Conservation (phyloP, 92 coral and sea anemone genomes). For the Porites evermanni region DNA sequence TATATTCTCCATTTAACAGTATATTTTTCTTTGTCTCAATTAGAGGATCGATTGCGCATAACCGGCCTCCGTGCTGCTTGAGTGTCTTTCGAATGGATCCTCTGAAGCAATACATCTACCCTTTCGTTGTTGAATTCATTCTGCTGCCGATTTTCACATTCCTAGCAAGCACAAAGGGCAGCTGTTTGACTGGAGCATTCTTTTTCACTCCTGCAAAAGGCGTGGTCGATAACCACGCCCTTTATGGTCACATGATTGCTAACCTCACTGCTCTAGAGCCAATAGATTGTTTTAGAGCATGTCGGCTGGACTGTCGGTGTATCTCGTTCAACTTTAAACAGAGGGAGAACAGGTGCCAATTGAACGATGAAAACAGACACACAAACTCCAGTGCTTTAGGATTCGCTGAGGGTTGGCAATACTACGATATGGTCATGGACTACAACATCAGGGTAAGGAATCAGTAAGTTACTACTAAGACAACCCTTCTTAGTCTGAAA, state of each 20-base stretch:
- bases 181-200: conserved; percentile 8
- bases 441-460: background rate
- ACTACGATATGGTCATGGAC: conserved; percentile 5
- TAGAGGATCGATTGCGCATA: no score
- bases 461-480: background rate
- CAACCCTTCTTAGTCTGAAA: no score
- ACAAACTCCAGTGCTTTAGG: background rate
- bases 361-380: conserved; percentile 24
- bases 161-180: background rate
- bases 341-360: conserved; percentile 1
- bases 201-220: background rate
- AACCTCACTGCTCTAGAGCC: background rate
- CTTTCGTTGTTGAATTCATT: background rate
- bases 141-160: background rate
- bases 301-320: conserved; percentile 19
- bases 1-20: no score
- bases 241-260: background rate
- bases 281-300: conserved; percentile 7
- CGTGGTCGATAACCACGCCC: background rate
- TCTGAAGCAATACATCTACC: background rate
- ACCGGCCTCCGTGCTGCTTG: no score
- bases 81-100: no score
- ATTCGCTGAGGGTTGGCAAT: background rate
- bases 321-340: conserved; percentile 17
- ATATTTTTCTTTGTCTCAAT: no score